Evolutionary conservation across 2,888 invertebrate species (phyloP).

Genomic region (Lamellibrachia columna): DNA sequence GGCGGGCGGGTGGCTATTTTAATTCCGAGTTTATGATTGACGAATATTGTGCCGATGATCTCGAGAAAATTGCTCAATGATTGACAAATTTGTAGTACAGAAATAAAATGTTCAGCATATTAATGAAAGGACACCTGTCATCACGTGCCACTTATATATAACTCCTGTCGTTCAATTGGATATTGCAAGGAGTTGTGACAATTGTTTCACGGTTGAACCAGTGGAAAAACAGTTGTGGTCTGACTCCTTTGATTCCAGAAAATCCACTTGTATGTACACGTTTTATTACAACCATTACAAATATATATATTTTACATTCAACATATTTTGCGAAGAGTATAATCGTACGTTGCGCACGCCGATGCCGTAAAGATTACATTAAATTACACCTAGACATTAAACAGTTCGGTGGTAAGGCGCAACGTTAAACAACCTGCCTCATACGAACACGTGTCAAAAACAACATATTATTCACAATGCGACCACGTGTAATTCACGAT

Average conservation of each 20-base stretch:
- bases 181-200: no score
- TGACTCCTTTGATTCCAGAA: not conserved
- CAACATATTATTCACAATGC: not conserved
- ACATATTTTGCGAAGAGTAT: not conserved
- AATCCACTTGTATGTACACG: not conserved
- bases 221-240: not conserved
- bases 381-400: not conserved
- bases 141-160: no score
- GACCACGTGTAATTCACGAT: not conserved
- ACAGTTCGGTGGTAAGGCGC: not conserved
- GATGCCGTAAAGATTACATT: not conserved
- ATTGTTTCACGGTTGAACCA: not conserved
- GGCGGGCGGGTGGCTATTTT: not conserved
- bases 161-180: no score
- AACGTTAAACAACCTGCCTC: not conserved
- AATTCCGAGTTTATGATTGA: not conserved
- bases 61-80: not conserved
- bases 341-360: not conserved
- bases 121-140: no score
- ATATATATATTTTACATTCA: not conserved
- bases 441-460: not conserved
- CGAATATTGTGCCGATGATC: not conserved
- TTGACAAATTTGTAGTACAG: no score
- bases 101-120: no score
- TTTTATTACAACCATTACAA: slow-evolving; percentile 2